Base-by-base conservation (phyloP, 1,140 invertebrate genomes). In the Ylistrum balloti region DNA sequence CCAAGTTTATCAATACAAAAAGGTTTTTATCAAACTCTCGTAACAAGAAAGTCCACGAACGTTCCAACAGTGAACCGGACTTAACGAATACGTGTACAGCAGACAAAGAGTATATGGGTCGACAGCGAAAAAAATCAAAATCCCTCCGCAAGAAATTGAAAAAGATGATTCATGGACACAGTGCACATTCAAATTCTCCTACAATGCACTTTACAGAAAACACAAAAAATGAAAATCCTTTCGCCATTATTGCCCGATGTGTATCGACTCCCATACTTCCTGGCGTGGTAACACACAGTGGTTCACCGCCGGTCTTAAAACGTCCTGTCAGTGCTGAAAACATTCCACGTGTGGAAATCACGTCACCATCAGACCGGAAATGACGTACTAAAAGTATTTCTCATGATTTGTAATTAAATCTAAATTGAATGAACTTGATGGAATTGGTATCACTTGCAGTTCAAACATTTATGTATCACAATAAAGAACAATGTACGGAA, bases 1-100 rank as follows among this genome's bases (percentile, higher is more conserved):
- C 98, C 90, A 97, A 97, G 92, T 97, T 97, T 93, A 97, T 97
- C 0, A 97, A 95, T 88, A 95, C 93, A 32, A 95, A 95, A 89
- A 88, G 93, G 28, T 95, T 94, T 91, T 92, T 94, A 45, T 92
- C 94, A 34, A 93, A 92, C 88, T 92, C 90, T 32, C 88, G 34
- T 89, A 93, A 89, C 45, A 93, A 90, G 88, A 91, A 93, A 92
- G 89, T 92, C 41, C 74, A 88, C 45, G 87, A 35, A 33, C 90
- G 93, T 10, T 94, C 93, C 33, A 93, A 89, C 87, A 93, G 93
- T 89, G 93, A 93, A 33, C 94, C 93, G 0, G 94, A 95, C 35
- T 41, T 94, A 5, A 89, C 88, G 2, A 88, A 88, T 17, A 56
- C 86, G 20, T 45, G 74, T 15, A 87, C 91, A 86, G 89, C 91